Evolutionary conservation across 2,888 invertebrate genomes (phyloP), one percentile per base, ranked within the genome.

Genomic region (Dryomyza anilis): DNA sequence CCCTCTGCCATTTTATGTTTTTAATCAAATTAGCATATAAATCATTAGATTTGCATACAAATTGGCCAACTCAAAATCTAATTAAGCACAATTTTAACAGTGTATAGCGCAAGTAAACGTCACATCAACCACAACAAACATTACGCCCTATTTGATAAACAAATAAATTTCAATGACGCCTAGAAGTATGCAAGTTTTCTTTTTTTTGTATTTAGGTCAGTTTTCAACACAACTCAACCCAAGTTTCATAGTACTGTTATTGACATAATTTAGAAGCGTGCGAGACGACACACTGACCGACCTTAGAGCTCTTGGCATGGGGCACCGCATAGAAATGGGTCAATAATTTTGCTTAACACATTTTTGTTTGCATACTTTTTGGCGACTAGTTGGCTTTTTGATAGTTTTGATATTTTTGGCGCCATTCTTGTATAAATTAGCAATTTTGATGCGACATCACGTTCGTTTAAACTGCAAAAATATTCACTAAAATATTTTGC

Each of bases 41-140:
- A 72, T 71, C 69, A 72, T 73, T 72, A 71, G 64, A 72, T 73
- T 73, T 69, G 69, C 73, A 73, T 73, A 72, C 69, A 73, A 73
- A 73, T 71, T 71, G 70, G 70, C 67, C 71, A 69, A 67, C 69
- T 71, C 65, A 69, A 57, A 71, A 70, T 73, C 70, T 73, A 73
- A 73, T 73, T 73, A 73, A 27, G 50, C 27, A 25, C 50, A 14
- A 50, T 50, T 50, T 50, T 25, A 50, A 21, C 50, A 50, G 23
- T 50, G 23, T 25, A 50, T 25, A 27, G n/a, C n/a, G n/a, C n/a
- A n/a, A n/a, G n/a, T n/a, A 7, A n/a, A 50, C 23, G 23, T n/a
- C 50, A 25, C 12, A 50, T 14, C 27, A 3, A 5, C 50, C 23
- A 21, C 27, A 21, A 25, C 10, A 50, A 12, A 8, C 46, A n/a